Conservation (phyloP, 2,888 invertebrate genomes). For the Folsomia candida region DNA sequence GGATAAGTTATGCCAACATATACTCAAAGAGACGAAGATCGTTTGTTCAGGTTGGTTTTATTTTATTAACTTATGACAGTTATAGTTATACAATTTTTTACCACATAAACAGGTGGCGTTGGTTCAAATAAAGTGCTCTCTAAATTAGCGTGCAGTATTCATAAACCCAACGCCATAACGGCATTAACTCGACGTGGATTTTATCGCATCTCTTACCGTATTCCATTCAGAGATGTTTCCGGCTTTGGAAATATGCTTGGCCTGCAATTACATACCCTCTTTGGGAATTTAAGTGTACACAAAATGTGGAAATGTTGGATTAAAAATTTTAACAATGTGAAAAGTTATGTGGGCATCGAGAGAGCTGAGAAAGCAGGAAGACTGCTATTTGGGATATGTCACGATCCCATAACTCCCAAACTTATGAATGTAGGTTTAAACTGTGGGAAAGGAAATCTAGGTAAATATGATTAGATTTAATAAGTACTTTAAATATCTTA, state of each 20-base stretch:
- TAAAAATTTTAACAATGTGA: too few species aligned
- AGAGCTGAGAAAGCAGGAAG: background rate
- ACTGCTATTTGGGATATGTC: background rate
- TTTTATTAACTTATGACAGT: too few species aligned
- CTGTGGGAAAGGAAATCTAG: background rate
- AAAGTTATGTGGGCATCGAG: too few species aligned
- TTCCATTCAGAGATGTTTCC: background rate
- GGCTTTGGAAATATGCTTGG: background rate
- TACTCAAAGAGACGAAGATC: background rate
- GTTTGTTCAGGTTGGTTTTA: too few species aligned
- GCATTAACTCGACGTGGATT: constrained; percentile 5
- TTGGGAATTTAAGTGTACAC: too few species aligned
- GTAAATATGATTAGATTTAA: background rate
- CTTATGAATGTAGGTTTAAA: background rate
- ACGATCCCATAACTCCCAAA: background rate
- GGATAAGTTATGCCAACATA: background rate
- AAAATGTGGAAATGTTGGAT: too few species aligned
- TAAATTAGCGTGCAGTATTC: background rate
- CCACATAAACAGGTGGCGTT: constrained; percentile 6
- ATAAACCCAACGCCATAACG: background rate
- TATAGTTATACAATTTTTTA: too few species aligned
- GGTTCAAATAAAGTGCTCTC: background rate
- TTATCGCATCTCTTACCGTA: background rate
- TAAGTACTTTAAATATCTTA: too few species aligned
- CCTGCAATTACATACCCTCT: background rate